phyloP scores from a whole-genome alignment of 1,140 invertebrate species.

The Apolygus lucorum region DNA sequence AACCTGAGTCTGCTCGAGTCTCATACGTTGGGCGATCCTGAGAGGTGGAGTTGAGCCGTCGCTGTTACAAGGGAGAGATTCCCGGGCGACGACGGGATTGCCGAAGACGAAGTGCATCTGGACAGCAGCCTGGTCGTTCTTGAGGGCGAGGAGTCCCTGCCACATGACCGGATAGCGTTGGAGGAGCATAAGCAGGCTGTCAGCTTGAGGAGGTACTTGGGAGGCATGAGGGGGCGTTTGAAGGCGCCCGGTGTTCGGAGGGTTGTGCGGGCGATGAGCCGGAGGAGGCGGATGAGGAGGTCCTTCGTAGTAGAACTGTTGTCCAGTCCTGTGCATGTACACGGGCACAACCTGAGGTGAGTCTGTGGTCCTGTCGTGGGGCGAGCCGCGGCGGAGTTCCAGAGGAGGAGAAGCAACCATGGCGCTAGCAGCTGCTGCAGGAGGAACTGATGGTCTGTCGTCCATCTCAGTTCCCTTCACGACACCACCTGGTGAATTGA shows the following conservation, averaged over 20 bases:
- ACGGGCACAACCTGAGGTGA: constrained; percentile 63
- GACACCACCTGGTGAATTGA: constrained; percentile 33
- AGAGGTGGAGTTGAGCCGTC: constrained; percentile 74
- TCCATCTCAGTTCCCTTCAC: constrained; percentile 38
- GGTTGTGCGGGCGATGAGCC: constrained; percentile 35
- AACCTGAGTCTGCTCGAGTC: constrained; percentile 85
- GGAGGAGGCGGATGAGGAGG: constrained; percentile 53
- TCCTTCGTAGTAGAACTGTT: constrained; percentile 44
- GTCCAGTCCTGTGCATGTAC: constrained; percentile 44
- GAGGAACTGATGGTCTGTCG: constrained; percentile 48
- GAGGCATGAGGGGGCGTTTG: constrained; percentile 58
- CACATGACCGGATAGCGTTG: constrained; percentile 90
- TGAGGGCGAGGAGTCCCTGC: constrained; percentile 88
- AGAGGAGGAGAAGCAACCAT: constrained; percentile 46
- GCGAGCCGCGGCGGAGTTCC: constrained; percentile 53
- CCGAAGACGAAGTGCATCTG: constrained; percentile 98
- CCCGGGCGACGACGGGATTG: constrained; percentile 73
- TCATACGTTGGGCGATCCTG: constrained; percentile 91
- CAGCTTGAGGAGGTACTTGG: constrained; percentile 64
- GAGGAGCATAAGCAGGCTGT: constrained; percentile 66
- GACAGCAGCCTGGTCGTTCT: constrained; percentile 91
- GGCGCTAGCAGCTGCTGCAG: constrained; percentile 42
- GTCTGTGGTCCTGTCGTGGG: constrained; percentile 66
- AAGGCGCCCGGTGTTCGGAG: constrained; percentile 48
- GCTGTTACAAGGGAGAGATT: constrained; percentile 67